Evolutionary conservation across 2,797 vertebrate species (phyloP).

Genomic region (Hipposideros larvatus): DNA sequence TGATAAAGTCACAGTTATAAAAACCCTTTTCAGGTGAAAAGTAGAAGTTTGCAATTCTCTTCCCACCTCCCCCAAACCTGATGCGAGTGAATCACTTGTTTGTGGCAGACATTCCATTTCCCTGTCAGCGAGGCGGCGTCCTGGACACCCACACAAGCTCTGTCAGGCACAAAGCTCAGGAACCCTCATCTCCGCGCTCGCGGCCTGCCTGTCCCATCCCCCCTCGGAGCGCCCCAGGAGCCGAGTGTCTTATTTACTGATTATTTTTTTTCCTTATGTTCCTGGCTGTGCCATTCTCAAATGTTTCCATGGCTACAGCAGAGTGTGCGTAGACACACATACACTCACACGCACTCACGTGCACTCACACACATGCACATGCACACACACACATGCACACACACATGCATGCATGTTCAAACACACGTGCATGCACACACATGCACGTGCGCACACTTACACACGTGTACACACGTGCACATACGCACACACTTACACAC

Average conservation of each 20-base stretch:
- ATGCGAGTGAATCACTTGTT: background rate
- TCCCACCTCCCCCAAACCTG: background rate
- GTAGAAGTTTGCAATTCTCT: background rate
- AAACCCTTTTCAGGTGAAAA: background rate
- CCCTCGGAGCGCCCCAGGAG: background rate
- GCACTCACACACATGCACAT: too few species aligned
- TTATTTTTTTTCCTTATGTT: slow-evolving; percentile 46
- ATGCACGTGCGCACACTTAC: too few species aligned
- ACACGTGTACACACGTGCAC: too few species aligned
- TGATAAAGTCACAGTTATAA: background rate
- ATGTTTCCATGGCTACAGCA: background rate
- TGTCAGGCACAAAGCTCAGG: background rate
- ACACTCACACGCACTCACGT: background rate
- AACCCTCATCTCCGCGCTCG: slow-evolving; percentile 18
- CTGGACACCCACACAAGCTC: background rate
- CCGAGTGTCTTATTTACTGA: background rate
- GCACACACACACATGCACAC: too few species aligned
- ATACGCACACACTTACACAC: background rate
- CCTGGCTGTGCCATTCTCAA: background rate
- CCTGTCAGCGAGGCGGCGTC: background rate
- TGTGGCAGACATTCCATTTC: background rate
- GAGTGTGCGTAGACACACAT: background rate
- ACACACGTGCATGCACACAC: too few species aligned
- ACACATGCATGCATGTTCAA: too few species aligned
- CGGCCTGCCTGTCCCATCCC: too few species aligned